Evolutionary conservation across 2,888 invertebrate genomes (phyloP).

Genomic region (Elgonia sp.): DNA sequence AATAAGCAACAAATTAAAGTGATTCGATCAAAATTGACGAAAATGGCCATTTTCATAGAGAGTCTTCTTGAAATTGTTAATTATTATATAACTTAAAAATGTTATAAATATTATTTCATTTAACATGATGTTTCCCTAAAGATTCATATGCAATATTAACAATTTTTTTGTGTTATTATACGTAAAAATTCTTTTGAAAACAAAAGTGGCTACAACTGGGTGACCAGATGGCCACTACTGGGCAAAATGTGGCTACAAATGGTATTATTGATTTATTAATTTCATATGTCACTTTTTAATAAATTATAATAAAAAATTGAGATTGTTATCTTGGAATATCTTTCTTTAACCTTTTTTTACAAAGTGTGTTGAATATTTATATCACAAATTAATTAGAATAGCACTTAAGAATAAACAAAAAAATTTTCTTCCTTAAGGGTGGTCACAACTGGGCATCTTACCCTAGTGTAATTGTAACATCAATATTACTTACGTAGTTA

Average conservation of each 20-base stretch:
- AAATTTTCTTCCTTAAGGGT: not conserved
- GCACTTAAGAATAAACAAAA: not conserved
- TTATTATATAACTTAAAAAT: too few species aligned
- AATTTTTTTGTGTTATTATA: not conserved
- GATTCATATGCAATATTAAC: not conserved
- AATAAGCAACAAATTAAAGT: too few species aligned
- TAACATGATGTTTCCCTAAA: not conserved
- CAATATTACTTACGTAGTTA: too few species aligned
- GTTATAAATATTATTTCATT: too few species aligned
- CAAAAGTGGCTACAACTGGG: not conserved
- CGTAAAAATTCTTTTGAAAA: not conserved
- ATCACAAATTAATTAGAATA: not conserved
- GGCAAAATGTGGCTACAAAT: not conserved
- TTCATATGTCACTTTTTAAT: not conserved
- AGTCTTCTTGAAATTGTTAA: too few species aligned
- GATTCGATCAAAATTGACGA: too few species aligned
- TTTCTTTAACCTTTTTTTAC: not conserved
- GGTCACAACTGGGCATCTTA: not conserved
- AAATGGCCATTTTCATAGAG: too few species aligned
- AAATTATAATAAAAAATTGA: not conserved
- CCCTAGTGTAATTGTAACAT: too few species aligned
- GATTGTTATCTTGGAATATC: not conserved
- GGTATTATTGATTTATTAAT: not conserved
- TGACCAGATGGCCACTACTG: not conserved
- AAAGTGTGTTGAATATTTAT: not conserved